phyloP scores from a whole-genome alignment of 2,113 vertebrate species.

The Rhadina sibilatrix region DNA sequence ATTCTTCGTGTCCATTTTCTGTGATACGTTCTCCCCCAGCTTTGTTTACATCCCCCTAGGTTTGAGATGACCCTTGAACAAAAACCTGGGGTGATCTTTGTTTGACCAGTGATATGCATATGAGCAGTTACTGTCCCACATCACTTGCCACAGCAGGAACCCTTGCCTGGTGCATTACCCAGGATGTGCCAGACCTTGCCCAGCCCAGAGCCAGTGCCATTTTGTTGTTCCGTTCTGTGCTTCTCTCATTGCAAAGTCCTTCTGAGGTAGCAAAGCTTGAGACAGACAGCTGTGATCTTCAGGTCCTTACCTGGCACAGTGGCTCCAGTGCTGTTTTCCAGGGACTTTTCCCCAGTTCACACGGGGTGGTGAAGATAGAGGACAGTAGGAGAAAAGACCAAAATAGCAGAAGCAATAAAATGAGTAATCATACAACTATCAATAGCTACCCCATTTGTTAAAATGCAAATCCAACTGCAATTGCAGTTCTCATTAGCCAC shows the following conservation, averaged over 20 bases:
- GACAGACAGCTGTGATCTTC: background rate
- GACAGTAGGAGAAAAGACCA: background rate
- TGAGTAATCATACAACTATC: background rate
- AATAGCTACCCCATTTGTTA: background rate
- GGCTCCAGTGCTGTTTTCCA: background rate
- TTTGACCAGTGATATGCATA: background rate
- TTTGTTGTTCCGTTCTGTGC: background rate
- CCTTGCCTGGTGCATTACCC: background rate
- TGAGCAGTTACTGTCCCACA: background rate
- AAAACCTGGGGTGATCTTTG: background rate
- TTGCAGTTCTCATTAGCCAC: background rate
- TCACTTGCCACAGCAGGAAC: background rate
- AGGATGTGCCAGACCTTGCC: background rate
- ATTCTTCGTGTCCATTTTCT: background rate
- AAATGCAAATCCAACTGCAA: background rate
- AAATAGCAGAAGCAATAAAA: background rate
- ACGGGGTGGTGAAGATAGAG: background rate
- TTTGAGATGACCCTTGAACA: background rate
- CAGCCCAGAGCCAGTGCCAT: background rate
- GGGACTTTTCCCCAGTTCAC: background rate
- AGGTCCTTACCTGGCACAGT: rapidly evolving
- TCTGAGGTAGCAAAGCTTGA: background rate
- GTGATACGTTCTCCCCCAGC: background rate
- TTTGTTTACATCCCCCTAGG: background rate
- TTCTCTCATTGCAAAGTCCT: background rate